Base-by-base conservation (phyloP, 2,113 vertebrate genomes). In the Aramus guarauna region DNA sequence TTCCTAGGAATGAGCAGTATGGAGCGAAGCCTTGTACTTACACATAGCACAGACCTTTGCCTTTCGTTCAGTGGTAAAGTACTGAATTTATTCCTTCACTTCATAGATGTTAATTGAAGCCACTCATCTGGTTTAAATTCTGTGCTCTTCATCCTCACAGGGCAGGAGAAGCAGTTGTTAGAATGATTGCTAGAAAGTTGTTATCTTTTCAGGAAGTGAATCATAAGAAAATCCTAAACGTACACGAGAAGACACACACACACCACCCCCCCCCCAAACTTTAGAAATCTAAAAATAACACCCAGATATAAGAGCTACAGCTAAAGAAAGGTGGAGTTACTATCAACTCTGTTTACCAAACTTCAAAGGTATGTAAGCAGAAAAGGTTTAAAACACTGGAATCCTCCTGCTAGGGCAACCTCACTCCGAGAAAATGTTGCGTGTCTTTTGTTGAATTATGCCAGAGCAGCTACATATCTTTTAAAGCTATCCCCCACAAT, bases 171-270 rank as follows among this genome's bases (percentile, higher is more conserved):
- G 39, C 27, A 2, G 64, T 91, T 71, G 62, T 75, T 73, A 60
- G 73, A 87, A 60, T 52, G 15, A 52, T 84, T 96, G 73, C 78
- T 96, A 92, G 83, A 90, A 87, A 89, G 64, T 59, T 88, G 56
- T 85, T 92, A 79, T 94, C 93, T 90, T 69, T 79, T 87, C 62
- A 92, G 75, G 92, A 95, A 93, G 64, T 79, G 32, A 85, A 93
- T 88, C 43, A 34, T 24, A 80, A 55, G 75, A 90, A 90, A 92
- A 82, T 88, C 62, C 72, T 23, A 88, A 69, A 67, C 56, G 30
- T 30, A 21, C 52, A 43, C 0, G 12, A 83, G 47, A 72, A 75
- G 58, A 89, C 36, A 50, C 15, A 11, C 23, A n/a, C n/a, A n/a
- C n/a, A n/a, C 24, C 34, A 34, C 6, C 21, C 82, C 21, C 41